Evolutionary conservation across 1,140 invertebrate genomes (phyloP), one percentile per base, ranked within the genome.

Genomic region (Caerostris extrusa): DNA sequence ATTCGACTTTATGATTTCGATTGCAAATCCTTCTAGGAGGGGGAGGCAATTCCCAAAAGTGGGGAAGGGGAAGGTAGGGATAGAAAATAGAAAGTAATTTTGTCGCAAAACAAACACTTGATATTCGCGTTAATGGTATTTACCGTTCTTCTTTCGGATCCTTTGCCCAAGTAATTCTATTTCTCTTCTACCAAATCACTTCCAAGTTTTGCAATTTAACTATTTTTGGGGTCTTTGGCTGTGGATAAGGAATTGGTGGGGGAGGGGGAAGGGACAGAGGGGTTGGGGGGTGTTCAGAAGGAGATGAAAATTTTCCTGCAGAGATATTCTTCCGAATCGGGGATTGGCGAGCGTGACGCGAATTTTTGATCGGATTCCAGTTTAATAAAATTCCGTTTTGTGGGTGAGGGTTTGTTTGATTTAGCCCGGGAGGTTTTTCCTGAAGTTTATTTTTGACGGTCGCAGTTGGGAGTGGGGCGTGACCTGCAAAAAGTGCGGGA

Each of bases 41-140:
- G 3, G 5, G 3, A 34, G 8, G 10, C 8, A 10, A 71, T 50
- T 10, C 6, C 8, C n/a, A n/a, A 50, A 67, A 64, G 12, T 6
- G n/a, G 10, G 3, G 3, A 19, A 4, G 8, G 3, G 3, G 34
- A 7, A n/a, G 17, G 55, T 7, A 64, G 3, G 17, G 3, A 3
- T 4, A 58, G 6, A 58, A 56, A 56, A 57, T 17, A 85, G 55
- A 57, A 86, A 86, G 58, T 86, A 50, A 60, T 86, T 86, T 86
- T 61, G 58, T 5, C 34, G 56, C 17, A 86, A 86, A 34, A 61
- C 58, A 61, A 86, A 86, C 58, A 86, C n/a, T 60, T 55, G 12
- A 34, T 57, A 34, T 19, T 34, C 19, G 14, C n/a, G n/a, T 86
- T 86, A 86, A 86, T 86, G 83, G 83, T 86, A 61, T 86, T 61